phyloP scores from a whole-genome alignment of 2,888 invertebrate species.

The Axea sp. region DNA sequence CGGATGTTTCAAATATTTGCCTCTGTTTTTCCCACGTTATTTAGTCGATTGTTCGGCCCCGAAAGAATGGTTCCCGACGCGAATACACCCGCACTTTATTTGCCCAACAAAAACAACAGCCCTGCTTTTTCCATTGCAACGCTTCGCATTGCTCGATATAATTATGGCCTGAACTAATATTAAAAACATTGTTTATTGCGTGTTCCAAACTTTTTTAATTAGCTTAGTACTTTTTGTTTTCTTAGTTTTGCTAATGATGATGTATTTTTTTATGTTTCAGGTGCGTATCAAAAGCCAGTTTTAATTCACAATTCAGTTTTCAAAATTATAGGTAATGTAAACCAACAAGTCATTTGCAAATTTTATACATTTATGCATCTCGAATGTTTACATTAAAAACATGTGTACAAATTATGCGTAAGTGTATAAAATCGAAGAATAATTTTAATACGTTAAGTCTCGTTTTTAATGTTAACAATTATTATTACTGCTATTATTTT shows the following conservation, averaged over 20 bases:
- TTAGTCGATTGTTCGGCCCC: conserved; percentile 64
- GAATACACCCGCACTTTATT: conserved; percentile 56
- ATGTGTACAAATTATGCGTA: no score
- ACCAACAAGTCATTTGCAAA: no score
- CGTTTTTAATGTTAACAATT: no score
- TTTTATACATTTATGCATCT: no score
- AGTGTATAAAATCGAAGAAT: no score
- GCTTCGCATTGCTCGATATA: conserved; percentile 47
- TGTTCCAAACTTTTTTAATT: conserved; percentile 50
- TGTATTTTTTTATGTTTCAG: conserved; percentile 44
- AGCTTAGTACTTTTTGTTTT: conserved; percentile 11
- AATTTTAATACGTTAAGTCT: no score
- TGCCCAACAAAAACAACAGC: conserved; percentile 37
- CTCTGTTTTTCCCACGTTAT: conserved; percentile 72
- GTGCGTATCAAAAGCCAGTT: conserved; percentile 34
- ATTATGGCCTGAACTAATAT: conserved; percentile 37
- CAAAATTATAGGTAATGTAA: conserved; percentile 22
- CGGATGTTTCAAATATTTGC: conserved; percentile 72
- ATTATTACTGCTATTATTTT: no score
- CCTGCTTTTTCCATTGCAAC: conserved; percentile 18
- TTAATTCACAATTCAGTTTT: conserved; percentile 3
- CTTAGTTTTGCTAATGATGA: conserved; percentile 28
- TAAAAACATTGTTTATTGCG: conserved; percentile 42
- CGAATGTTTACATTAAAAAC: no score
- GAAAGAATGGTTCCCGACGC: conserved; percentile 41